phyloP scores from a whole-genome alignment of 2,888 invertebrate genomes.

The Augochlorella aurata region DNA sequence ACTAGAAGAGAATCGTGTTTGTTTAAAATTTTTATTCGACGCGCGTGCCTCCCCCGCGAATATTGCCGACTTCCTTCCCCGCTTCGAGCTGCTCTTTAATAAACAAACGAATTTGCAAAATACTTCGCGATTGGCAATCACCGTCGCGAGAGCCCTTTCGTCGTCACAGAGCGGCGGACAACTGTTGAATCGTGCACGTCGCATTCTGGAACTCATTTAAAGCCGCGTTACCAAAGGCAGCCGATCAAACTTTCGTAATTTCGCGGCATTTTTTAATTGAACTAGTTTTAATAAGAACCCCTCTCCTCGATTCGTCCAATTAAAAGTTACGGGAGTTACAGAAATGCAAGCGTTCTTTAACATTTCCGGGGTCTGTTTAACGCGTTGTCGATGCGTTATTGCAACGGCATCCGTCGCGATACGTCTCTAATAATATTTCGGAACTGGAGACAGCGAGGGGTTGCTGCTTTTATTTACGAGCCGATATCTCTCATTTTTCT shows the following conservation, averaged over 20 bases:
- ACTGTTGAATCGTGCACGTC: background rate
- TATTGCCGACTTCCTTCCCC: background rate
- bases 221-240: background rate
- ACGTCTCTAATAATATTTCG: slow-evolving; percentile 3
- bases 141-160: background rate
- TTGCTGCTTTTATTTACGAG: slow-evolving; percentile 2
- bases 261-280: background rate
- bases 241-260: background rate
- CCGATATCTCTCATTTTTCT: background rate
- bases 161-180: background rate
- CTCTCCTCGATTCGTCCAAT: background rate
- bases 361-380: background rate
- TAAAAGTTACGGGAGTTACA: background rate
- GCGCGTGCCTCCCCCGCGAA: background rate
- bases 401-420: background rate
- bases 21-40: slow-evolving; percentile 29
- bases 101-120: background rate
- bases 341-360: background rate
- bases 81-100: background rate
- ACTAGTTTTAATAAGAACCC: background rate
- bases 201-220: background rate
- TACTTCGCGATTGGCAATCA: background rate
- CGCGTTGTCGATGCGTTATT: background rate
- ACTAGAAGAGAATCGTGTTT: slow-evolving; percentile 27
- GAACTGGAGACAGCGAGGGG: background rate